Conservation (phyloP, 1,140 invertebrate genomes). For the Heliconius eleuchia region DNA sequence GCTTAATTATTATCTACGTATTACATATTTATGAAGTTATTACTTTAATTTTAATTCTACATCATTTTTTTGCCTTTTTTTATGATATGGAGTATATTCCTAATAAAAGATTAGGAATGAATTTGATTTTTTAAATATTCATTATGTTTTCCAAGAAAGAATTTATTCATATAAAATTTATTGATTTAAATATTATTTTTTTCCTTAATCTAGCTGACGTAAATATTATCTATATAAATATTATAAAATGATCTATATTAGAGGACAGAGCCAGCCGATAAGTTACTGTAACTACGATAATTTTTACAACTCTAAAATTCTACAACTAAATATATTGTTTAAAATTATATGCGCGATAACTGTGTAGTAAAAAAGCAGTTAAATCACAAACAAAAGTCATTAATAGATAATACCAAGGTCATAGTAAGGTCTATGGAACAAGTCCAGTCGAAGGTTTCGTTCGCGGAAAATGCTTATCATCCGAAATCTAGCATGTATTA, state of each 20-base stretch:
- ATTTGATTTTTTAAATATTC: too few relatives aligned
- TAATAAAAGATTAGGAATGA: too few relatives aligned
- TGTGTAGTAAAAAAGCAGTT: slow-evolving; percentile 9
- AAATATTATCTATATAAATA: too few relatives aligned
- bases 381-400: slow-evolving; percentile 13
- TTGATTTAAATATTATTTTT: too few relatives aligned
- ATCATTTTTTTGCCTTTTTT: not conserved
- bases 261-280: too few relatives aligned
- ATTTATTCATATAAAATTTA: too few relatives aligned
- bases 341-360: not conserved
- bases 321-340: not conserved
- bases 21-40: not conserved
- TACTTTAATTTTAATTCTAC: not conserved
- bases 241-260: too few relatives aligned
- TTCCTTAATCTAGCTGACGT: too few relatives aligned
- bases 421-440: not conserved
- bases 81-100: too few relatives aligned
- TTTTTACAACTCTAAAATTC: not conserved
- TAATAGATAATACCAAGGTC: slow-evolving; percentile 36
- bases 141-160: too few relatives aligned
- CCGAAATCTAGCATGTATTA: slow-evolving; percentile 30
- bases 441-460: slow-evolving; percentile 32
- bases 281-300: not conserved
- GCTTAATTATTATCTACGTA: not conserved
- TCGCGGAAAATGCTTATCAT: slow-evolving; percentile 37